phyloP scores from a whole-genome alignment of 2,797 vertebrate species.

The Hybognathus amarus region DNA sequence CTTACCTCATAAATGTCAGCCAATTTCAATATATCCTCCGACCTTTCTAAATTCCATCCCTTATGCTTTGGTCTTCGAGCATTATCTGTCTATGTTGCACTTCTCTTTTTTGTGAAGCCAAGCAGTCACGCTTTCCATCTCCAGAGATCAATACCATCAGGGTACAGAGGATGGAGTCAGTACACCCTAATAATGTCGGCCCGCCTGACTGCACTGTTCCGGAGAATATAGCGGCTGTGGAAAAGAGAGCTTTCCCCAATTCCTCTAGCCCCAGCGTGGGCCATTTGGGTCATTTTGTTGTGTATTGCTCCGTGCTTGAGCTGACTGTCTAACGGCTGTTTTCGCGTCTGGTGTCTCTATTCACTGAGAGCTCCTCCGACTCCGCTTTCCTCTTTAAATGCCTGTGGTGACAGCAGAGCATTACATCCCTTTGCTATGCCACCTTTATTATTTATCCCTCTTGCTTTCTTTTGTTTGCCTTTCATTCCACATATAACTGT shows the following conservation, averaged over 20 bases:
- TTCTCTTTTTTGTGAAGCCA: conserved; percentile 40
- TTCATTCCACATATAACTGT: not conserved
- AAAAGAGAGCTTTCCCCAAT: conserved; percentile 1
- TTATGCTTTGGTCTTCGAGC: conserved; percentile 35
- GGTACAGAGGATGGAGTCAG: conserved; percentile 43
- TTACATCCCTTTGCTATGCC: not conserved
- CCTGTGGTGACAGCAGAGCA: not conserved
- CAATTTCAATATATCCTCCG: conserved; percentile 56
- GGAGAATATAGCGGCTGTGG: conserved; percentile 44
- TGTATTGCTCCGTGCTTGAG: conserved; percentile 15
- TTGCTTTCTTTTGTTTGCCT: conserved; percentile 9
- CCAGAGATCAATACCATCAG: conserved; percentile 49
- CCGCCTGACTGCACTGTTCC: conserved; percentile 36
- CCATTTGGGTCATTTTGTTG: conserved; percentile 49
- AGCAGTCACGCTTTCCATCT: conserved; percentile 42
- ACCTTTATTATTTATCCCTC: not conserved
- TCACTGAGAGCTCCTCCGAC: conserved; percentile 34
- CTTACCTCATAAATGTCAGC: conserved; percentile 60
- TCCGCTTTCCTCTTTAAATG: conserved; percentile 29
- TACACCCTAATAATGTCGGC: conserved; percentile 42
- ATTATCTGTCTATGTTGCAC: conserved; percentile 56
- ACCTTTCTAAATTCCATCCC: conserved; percentile 54
- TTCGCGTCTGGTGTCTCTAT: conserved; percentile 39
- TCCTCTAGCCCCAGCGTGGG: conserved; percentile 12
- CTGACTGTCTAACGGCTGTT: conserved; percentile 48